A percentile compares a stretch with the other conserved stretches of the same genome.
These are phyloP conservation scores for Dendroctonus valens DNA, from an alignment of 1,140 invertebrate species.

Conservation along the genomic window DNA sequence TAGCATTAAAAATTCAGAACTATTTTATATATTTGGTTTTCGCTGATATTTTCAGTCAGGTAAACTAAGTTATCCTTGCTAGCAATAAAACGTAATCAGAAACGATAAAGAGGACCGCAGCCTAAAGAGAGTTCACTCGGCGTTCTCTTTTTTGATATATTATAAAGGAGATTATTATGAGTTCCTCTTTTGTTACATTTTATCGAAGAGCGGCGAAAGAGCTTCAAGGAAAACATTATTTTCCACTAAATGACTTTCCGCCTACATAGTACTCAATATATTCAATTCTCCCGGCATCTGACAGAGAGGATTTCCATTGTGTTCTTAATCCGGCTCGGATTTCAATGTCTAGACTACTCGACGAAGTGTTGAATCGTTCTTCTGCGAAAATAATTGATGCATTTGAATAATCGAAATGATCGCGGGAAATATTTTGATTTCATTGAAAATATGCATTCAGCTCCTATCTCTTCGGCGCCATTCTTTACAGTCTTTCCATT, in stretches of 20 bases:
- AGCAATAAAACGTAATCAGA: background rate
- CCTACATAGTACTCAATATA: slow-evolving; percentile 8
- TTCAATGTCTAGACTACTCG: slow-evolving; percentile 9
- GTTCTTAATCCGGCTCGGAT: slow-evolving; percentile 5
- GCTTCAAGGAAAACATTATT: slow-evolving; percentile 1
- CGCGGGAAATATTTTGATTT: too few species aligned
- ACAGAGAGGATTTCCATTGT: slow-evolving; percentile 7
- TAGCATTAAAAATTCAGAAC: too few species aligned
- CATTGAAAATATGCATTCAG: too few species aligned
- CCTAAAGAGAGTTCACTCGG: background rate
- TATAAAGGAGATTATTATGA: slow-evolving; percentile 1
- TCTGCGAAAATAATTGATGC: too few species aligned
- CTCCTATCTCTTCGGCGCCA: too few species aligned
- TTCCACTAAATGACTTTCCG: slow-evolving; percentile 13
- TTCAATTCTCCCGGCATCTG: slow-evolving; percentile 9
- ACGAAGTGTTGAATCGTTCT: too few species aligned
- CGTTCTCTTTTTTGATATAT: background rate
- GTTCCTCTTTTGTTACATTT: slow-evolving; percentile 4
- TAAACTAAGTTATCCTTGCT: too few species aligned
- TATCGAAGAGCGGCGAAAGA: slow-evolving; percentile 1
- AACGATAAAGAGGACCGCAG: background rate
- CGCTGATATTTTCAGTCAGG: too few species aligned
- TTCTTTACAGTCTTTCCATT: too few species aligned
- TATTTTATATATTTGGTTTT: too few species aligned
- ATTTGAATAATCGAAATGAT: too few species aligned